Conservation (phyloP, 2,797 vertebrate species). For the Danio jaintianensis region DNA sequence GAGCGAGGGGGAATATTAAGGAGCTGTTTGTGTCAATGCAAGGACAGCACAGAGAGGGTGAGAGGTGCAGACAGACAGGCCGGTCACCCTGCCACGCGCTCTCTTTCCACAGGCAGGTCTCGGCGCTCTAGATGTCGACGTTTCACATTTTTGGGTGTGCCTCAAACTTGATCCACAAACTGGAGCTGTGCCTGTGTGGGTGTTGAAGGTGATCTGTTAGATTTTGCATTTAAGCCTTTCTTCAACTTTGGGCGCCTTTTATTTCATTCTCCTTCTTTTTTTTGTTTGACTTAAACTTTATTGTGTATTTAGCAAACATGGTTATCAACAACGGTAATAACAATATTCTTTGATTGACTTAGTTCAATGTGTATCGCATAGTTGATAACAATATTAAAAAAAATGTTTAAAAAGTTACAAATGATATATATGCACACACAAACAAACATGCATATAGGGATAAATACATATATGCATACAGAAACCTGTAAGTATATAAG, state of each 20-base stretch:
- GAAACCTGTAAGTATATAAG: too few species aligned
- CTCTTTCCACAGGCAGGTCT: conserved; percentile 30
- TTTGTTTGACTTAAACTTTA: too few species aligned
- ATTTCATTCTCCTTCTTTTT: too few species aligned
- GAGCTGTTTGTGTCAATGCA: conserved; percentile 61
- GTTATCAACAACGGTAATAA: too few species aligned
- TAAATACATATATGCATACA: too few species aligned
- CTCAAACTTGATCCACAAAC: not conserved
- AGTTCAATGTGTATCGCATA: too few species aligned
- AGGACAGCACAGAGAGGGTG: conserved; percentile 49
- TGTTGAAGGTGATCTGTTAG: not conserved
- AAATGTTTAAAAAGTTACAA: too few species aligned
- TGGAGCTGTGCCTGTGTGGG: not conserved
- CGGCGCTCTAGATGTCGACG: not conserved
- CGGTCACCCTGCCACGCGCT: conserved; percentile 54
- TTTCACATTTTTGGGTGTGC: not conserved
- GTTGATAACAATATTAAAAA: too few species aligned
- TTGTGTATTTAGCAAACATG: too few species aligned
- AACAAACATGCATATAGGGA: too few species aligned
- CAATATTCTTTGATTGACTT: too few species aligned
- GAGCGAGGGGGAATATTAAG: conserved; percentile 80
- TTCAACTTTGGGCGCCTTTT: not conserved
- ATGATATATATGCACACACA: too few species aligned
- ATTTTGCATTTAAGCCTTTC: not conserved
- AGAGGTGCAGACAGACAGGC: conserved; percentile 49